Evolutionary conservation across 2,888 invertebrate genomes (phyloP), one percentile per base, ranked within the genome.

Genomic region (Tiliacea aurago): DNA sequence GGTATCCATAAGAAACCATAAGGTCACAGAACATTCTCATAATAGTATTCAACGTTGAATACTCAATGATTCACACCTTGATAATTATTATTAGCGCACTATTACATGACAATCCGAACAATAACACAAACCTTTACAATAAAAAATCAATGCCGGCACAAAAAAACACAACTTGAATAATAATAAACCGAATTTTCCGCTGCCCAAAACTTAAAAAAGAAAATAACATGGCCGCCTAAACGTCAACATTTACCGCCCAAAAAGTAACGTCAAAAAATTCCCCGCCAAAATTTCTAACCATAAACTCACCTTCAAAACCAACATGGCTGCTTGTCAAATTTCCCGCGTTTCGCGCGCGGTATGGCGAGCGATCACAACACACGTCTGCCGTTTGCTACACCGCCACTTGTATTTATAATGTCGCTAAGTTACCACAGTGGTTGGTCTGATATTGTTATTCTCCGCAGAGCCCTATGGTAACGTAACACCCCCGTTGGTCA

Each of bases 361-460:
- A 91, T 90, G 91, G 91, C 92, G 90, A 89, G 89, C 91, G 89
- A 86, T 84, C 89, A 87, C 91, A 84, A 90, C 87, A 92, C 91
- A 92, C 91, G 91, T 94, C 91, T 94, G 94, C 87, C 89, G 87
- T 91, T 90, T 89, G 87, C 80, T 85, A 85, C 85, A 84, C 89
- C 62, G 81, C 88, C 90, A 92, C 95, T 91, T 94, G 94, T 96
- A 96, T 96, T 95, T 96, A 96, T 96, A 96, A 96, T 91, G 95
- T 96, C 92, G 94, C 91, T 91, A 91, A 90, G 91, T 94, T 93
- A 91, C 94, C 93, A 92, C 93, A 93, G 92, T 86, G 88, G 86
- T 87, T 83, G 84, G 81, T 86, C 85, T 88, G 87, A 93, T 93
- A 94, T 95, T 93, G 93, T 95, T 93, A 95, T 96, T 94, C 95